These are phyloP conservation scores for Andrena haemorrhoa DNA, from an alignment of 2,888 invertebrate species.

Conservation along the genomic window DNA sequence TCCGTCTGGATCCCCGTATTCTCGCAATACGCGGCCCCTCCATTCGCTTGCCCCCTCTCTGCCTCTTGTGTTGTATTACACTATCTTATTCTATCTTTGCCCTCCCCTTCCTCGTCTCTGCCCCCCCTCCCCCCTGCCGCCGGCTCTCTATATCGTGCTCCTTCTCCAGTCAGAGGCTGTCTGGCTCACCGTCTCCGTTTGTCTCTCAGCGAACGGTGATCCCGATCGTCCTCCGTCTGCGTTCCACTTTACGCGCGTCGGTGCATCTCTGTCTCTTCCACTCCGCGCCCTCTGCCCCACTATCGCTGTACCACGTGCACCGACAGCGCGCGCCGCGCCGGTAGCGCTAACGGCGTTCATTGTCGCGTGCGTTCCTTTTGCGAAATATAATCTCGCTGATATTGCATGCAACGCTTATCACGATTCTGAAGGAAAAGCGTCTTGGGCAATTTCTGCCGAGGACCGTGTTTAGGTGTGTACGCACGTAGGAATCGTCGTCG, in stretches of 20 bases:
- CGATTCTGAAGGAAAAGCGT: not conserved
- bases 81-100: not conserved
- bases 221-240: slow-evolving; percentile 27
- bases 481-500: not conserved
- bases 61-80: not conserved
- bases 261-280: slow-evolving; percentile 2
- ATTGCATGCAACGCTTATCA: slow-evolving; percentile 18
- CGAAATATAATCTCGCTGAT: slow-evolving; percentile 32
- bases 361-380: slow-evolving; percentile 57
- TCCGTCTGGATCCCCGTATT: slow-evolving; percentile 27
- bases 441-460: not conserved
- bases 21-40: slow-evolving; percentile 16
- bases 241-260: not conserved
- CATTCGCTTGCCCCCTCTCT: not conserved
- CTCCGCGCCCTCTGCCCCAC: not conserved
- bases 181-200: slow-evolving; percentile 14
- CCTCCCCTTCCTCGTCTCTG: not conserved
- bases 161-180: not conserved
- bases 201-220: not conserved
- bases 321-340: slow-evolving; percentile 5
- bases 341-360: slow-evolving; percentile 4
- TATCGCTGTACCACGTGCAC: slow-evolving; percentile 52
- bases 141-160: not conserved
- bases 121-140: too few species aligned
- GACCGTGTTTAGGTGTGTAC: not conserved